phyloP scores from a whole-genome alignment of 2,888 invertebrate species.

The Microchrysa polita region DNA sequence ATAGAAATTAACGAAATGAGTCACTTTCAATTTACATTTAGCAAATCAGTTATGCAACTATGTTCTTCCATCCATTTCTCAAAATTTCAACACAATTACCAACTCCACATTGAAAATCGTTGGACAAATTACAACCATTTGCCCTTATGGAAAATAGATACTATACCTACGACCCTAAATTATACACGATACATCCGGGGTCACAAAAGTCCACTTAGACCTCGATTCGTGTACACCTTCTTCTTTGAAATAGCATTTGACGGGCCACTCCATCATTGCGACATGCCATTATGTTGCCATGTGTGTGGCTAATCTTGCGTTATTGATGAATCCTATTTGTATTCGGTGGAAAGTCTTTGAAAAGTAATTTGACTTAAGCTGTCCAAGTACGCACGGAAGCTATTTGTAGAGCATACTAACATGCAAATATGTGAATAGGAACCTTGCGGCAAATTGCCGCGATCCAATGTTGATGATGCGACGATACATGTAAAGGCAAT shows the following conservation, averaged over 20 bases:
- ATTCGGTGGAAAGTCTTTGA: slow-evolving; percentile 31
- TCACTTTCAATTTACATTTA: too few species aligned
- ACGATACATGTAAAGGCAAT: neutral
- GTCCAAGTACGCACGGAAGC: slow-evolving; percentile 37
- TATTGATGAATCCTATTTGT: slow-evolving; percentile 36
- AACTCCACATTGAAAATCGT: too few species aligned
- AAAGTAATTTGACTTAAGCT: slow-evolving; percentile 42
- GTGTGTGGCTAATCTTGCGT: slow-evolving; percentile 26
- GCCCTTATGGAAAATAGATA: too few species aligned
- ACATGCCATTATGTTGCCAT: neutral
- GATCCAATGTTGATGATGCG: neutral
- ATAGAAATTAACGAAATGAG: too few species aligned
- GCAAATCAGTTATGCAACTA: too few species aligned
- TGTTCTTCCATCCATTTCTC: too few species aligned
- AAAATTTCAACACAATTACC: too few species aligned
- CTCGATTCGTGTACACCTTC: slow-evolving; percentile 7
- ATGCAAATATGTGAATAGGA: slow-evolving; percentile 26
- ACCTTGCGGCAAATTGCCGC: slow-evolving; percentile 21
- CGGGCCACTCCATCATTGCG: neutral
- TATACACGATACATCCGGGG: neutral
- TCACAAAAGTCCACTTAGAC: neutral
- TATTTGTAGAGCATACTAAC: slow-evolving; percentile 40
- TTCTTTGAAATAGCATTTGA: neutral
- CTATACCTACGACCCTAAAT: slow-evolving; percentile 5
- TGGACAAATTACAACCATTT: too few species aligned